Evolutionary conservation across 2,888 invertebrate species (phyloP).

Genomic region (Apamea crenata): DNA sequence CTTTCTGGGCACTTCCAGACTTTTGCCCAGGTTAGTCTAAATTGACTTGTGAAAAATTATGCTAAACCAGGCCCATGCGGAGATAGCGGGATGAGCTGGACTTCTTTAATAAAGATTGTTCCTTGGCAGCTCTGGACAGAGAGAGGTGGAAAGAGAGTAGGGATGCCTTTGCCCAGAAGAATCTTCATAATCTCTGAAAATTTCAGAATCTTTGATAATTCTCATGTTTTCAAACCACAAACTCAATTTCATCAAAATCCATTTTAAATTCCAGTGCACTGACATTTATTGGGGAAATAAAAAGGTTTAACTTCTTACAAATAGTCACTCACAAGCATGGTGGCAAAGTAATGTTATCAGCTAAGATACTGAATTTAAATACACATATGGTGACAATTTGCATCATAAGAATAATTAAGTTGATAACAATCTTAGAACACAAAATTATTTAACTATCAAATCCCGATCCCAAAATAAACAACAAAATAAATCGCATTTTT

Average conservation of each 20-base stretch:
- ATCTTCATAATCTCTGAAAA: too few species aligned
- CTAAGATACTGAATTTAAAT: background rate
- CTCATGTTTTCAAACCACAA: background rate
- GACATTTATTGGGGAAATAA: background rate
- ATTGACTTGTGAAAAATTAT: background rate
- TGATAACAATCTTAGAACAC: background rate
- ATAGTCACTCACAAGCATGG: background rate
- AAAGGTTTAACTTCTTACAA: background rate
- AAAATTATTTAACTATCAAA: background rate
- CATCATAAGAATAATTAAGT: background rate
- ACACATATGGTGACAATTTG: background rate
- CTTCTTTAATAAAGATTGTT: background rate
- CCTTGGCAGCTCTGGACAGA: background rate
- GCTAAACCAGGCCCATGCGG: background rate
- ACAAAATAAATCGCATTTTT: background rate
- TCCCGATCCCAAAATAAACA: slow-evolving; percentile 25
- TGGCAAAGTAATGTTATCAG: background rate
- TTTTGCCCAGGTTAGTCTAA: background rate
- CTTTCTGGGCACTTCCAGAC: background rate
- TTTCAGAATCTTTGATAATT: background rate
- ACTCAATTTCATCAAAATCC: background rate
- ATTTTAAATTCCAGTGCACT: background rate
- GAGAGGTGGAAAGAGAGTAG: background rate
- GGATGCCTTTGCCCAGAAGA: background rate
- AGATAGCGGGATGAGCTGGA: background rate